A percentile compares a stretch with the other conserved stretches of the same genome.
Conservation (phyloP, 2,113 vertebrate genomes). For the Puntigrus tetrazona region DNA sequence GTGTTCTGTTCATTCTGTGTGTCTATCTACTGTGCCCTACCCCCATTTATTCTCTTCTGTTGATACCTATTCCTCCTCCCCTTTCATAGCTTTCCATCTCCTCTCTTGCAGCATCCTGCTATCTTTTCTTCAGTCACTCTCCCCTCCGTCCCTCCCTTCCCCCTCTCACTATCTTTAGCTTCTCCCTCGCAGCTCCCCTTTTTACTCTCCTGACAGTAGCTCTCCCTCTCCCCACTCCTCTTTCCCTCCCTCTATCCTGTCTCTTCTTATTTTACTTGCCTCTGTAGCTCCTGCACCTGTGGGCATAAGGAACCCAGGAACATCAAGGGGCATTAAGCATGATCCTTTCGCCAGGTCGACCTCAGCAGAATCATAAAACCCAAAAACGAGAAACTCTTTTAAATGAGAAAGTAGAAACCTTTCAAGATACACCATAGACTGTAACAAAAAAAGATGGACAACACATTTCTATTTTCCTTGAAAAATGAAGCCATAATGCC, state of each 20-base stretch:
- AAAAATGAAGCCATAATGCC: no score
- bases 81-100: not conserved
- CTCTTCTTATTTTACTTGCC: slow-evolving; percentile 29
- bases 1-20: slow-evolving; percentile 17
- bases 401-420: not conserved
- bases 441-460: no score
- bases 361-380: not conserved
- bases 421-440: not conserved
- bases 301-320: slow-evolving; percentile 22
- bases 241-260: slow-evolving; percentile 20
- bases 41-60: slow-evolving; percentile 38
- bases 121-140: slow-evolving; percentile 9
- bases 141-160: not conserved
- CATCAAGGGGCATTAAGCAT: slow-evolving; percentile 29
- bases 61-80: not conserved
- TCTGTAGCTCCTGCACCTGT: slow-evolving; percentile 26
- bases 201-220: slow-evolving; percentile 27
- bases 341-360: slow-evolving; percentile 7
- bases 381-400: not conserved
- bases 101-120: slow-evolving; percentile 16
- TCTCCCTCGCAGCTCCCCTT: slow-evolving; percentile 33
- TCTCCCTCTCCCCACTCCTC: slow-evolving; percentile 12
- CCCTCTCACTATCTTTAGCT: slow-evolving; percentile 46
- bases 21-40: slow-evolving; percentile 21
- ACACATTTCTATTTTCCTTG: no score